Base-by-base conservation (phyloP, 30 jellyfish, hydroid and myxozoan species). In the Turritopsis rubra region DNA sequence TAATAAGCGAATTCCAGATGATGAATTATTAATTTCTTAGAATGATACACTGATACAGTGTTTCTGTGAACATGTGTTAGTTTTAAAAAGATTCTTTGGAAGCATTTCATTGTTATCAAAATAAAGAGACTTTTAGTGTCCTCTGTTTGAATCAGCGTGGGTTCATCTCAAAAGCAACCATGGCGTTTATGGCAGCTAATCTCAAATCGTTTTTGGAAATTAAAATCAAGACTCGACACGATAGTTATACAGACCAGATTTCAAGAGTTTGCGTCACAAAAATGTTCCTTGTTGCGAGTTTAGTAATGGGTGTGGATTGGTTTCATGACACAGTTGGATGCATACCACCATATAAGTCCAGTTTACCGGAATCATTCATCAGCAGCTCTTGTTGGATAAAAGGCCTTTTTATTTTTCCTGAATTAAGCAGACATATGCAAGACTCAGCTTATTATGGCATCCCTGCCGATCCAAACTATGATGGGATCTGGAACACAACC, bases 251-350 rank as follows among this genome's bases (percentile, higher is more conserved):
- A 0, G 88, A 82, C 65, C 88, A 82, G 52, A 54, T 82, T 4
- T 82, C 88, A 1, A 66, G 88, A 71, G 66, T 82, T n/a, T 26
- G 52, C 41, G 88, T 66, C 9, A 73, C 88, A 1, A 82, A 82
- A 66, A 22, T 72, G 23, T 82, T 82, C 29, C 71, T 82, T 28
- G 88, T 82, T 16, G 88, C 88, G 26, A 82, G 88, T 71, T 28
- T 82, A 21, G 17, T 82, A 29, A 71, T 82, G 41, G 86, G 88
- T 26, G 85, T 82, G 88, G 72, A n/a, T 71, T 82, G 88, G 88
- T 82, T 65, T 87, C 88, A 72, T 68, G 88, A 82, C 73, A 82
- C 60, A 0, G 73, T 82, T 0, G 53, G 25, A 17, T 82, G 88
- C 21, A 52, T 72, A 20, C 85, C 52, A 18, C 88, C 88, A 21